Percentiles rank a stretch among this genome's conserved stretches.
Conservation (phyloP, 2,797 vertebrate genomes). For the Poecile montanus region DNA sequence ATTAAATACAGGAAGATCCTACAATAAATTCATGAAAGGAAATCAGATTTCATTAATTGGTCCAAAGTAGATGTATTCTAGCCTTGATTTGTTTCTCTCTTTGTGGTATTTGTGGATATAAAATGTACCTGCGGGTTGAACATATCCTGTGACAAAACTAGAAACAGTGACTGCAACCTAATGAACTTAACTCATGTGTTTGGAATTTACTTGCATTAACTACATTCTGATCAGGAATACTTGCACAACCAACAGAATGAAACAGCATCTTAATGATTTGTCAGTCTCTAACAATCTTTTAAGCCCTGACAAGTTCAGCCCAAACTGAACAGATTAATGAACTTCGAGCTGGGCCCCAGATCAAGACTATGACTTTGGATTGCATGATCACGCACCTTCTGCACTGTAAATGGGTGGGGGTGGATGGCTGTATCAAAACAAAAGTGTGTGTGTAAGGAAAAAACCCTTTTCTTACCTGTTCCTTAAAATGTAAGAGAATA, state of each 20-base stretch:
- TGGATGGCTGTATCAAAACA: background rate
- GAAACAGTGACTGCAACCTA: background rate
- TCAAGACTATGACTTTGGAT: background rate
- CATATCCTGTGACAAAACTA: background rate
- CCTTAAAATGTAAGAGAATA: background rate
- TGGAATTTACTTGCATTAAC: background rate
- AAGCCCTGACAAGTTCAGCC: background rate
- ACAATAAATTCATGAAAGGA: background rate
- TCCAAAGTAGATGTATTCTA: background rate
- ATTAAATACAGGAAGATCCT: background rate
- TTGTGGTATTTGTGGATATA: background rate
- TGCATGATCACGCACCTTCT: background rate
- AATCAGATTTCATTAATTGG: background rate
- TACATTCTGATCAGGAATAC: background rate
- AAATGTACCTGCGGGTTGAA: background rate
- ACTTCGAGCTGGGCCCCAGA: background rate
- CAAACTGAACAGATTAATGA: background rate
- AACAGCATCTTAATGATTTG: background rate
- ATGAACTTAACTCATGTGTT: background rate
- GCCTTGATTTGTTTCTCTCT: background rate
- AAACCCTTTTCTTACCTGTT: background rate
- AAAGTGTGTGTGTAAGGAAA: rapidly evolving
- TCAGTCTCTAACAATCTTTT: background rate
- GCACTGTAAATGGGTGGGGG: background rate
- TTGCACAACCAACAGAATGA: background rate